Evolutionary conservation across 2,113 vertebrate genomes (phyloP).

Genomic region (Xenopus tropicalis): UCB_Xtro_10.0 CM004444.2:99264501-99265000

Average conservation of each 20-base stretch:
- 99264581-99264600: slow-evolving; percentile 34
- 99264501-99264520: too few relatives aligned
- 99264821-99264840: slow-evolving; percentile 59
- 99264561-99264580: slow-evolving; percentile 9
- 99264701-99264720: slow-evolving; percentile 53
- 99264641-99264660: slow-evolving; percentile 55
- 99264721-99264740: slow-evolving; percentile 48
- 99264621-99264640: slow-evolving; percentile 59
- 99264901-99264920: not conserved
- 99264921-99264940: not conserved
- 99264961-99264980: too few relatives aligned
- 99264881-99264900: not conserved
- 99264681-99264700: slow-evolving; percentile 54
- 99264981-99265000: too few relatives aligned
- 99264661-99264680: slow-evolving; percentile 56
- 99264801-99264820: slow-evolving; percentile 50
- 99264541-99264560: too few relatives aligned
- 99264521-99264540: too few relatives aligned
- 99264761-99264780: slow-evolving; percentile 55
- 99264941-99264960: too few relatives aligned
- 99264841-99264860: slow-evolving; percentile 46
- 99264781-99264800: slow-evolving; percentile 59
- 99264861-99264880: slow-evolving; percentile 46
- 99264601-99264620: slow-evolving; percentile 59
- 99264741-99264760: slow-evolving; percentile 58